Evolutionary conservation across 2,888 invertebrate species (phyloP).

Genomic region (Xylota sylvarum): DNA sequence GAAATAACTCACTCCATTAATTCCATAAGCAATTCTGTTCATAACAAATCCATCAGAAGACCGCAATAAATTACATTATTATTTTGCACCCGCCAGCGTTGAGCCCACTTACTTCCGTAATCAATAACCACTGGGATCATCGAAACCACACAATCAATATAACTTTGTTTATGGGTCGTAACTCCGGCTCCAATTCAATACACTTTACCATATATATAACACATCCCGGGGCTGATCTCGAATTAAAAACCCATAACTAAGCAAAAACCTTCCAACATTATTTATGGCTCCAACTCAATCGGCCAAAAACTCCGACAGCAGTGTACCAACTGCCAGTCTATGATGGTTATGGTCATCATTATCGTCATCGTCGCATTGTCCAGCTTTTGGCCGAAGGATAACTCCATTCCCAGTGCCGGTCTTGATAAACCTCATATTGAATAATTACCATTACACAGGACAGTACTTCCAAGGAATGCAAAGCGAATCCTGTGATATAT

Average conservation of each 20-base stretch:
- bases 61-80: constrained; percentile 37
- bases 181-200: constrained; percentile 11
- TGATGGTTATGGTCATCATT: constrained; percentile 47
- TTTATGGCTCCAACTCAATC: constrained; percentile 68
- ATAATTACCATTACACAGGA: constrained; percentile 76
- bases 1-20: not conserved
- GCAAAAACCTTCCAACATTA: constrained; percentile 60
- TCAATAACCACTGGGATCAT: constrained; percentile 33
- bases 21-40: not conserved
- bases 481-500: constrained; percentile 48
- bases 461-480: constrained; percentile 67
- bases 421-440: constrained; percentile 73
- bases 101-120: not conserved
- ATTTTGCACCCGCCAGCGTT: not conserved
- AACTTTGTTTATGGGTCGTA: constrained; percentile 31
- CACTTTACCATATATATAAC: constrained; percentile 31
- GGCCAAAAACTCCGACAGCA: constrained; percentile 44
- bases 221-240: constrained; percentile 33
- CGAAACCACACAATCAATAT: constrained; percentile 31
- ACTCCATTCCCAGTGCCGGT: constrained; percentile 34
- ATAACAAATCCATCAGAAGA: not conserved
- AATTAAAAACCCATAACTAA: constrained; percentile 71
- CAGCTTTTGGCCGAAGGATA: constrained; percentile 49
- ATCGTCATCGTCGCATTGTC: constrained; percentile 24
- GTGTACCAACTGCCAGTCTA: constrained; percentile 37